Conservation (phyloP, 2,797 vertebrate species). For the Podarcis siculus region DNA sequence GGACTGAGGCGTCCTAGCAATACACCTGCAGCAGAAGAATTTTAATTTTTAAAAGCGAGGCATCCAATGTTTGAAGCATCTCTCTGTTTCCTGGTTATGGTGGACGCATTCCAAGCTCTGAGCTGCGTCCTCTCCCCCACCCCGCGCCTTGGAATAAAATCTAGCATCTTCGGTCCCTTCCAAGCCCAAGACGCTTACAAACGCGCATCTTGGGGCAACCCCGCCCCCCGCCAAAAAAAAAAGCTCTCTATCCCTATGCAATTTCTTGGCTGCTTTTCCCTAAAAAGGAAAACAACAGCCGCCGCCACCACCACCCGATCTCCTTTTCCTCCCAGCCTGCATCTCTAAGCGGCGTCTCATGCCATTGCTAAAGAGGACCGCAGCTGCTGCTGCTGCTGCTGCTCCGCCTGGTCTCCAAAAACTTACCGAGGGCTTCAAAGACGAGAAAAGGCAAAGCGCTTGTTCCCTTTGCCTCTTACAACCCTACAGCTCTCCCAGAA, state of each 20-base stretch:
- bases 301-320: neutral
- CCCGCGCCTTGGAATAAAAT: neutral
- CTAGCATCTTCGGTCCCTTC: neutral
- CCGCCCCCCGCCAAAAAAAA: neutral
- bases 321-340: neutral
- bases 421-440: constrained; percentile 80
- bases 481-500: neutral
- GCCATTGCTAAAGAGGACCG: neutral
- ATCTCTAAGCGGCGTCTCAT: fast-evolving
- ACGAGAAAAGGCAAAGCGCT: neutral
- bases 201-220: neutral
- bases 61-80: neutral
- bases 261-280: neutral
- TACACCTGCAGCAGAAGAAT: too few species aligned
- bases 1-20: neutral
- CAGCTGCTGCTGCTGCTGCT: too few species aligned
- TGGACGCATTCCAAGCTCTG: neutral
- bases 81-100: too few species aligned
- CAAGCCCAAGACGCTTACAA: neutral
- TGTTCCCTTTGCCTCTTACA: neutral
- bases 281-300: too few species aligned
- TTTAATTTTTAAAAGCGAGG: neutral
- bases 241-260: neutral
- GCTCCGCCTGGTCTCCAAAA: neutral
- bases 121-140: neutral